Evolutionary conservation across 2,113 vertebrate genomes (phyloP), one percentile per base, ranked within the genome.

Genomic region (Hippocampus zosterae): DNA sequence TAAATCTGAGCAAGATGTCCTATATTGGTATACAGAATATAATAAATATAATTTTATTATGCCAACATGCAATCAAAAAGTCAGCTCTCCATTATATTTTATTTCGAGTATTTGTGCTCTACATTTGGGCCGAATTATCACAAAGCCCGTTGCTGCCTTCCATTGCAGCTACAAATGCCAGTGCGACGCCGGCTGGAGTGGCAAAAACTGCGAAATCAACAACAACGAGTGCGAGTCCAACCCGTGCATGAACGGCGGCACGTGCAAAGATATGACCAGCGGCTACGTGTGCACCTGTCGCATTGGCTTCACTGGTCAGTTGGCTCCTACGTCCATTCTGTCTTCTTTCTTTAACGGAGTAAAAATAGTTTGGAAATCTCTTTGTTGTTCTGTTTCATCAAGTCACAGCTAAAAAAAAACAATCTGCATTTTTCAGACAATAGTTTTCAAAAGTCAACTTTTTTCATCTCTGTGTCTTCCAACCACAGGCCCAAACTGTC

Each of bases 181-280:
- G 67, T 99, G 97, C 0, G 93, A 95, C 78, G 88, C 93, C 0
- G 97, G 97, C 73, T 99, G 97, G 97, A 97, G 94, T 0, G 96
- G 96, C 2, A 90, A 91, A 0, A 95, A 97, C 92, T 99, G 97
- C 0, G 95, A 97, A 85, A 82, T 96, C 81, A 98, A 99, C 89
- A 95, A 95, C 75, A 93, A 98, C 0, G 97, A 98, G 83, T 99
- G 97, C 1, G 95, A 96, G 52, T 99, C 97, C 40, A 97, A 95
- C 75, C 97, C 97, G 0, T 99, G 97, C 5, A 93, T 93, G 91
- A 98, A 99, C 0, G 95, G 95, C 1, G 97, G 96, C 65, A 94
- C 94, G 82, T 98, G 97, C 87, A 95, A 92, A 78, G 97, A 98
- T 86, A 96, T 98, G 96, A 96, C 95, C 85, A 93, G 95, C 0